phyloP scores from a whole-genome alignment of 2,113 vertebrate genomes.

The Dipodomys merriami region DNA sequence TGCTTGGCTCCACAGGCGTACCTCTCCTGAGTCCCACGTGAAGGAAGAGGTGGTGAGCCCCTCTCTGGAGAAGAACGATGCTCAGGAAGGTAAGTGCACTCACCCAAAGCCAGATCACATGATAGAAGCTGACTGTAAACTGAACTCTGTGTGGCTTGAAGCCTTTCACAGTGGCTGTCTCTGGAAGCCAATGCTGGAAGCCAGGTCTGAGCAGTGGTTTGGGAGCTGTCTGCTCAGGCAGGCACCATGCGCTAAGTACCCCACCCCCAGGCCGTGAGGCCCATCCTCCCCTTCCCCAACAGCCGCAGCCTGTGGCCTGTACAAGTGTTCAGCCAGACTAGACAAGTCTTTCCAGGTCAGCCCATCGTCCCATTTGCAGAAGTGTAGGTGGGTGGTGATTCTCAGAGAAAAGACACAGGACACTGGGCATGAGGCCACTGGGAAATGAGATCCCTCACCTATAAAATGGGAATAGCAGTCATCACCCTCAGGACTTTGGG shows the following conservation, averaged over 20 bases:
- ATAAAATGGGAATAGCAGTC: background rate
- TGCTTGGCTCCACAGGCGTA: background rate
- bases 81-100: background rate
- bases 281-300: too few relatives aligned
- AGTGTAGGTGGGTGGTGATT: background rate
- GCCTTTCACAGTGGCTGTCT: background rate
- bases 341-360: background rate
- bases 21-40: background rate
- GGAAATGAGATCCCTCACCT: background rate
- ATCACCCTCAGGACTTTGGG: background rate
- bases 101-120: background rate
- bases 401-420: background rate
- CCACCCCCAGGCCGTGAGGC: too few relatives aligned
- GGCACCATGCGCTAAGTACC: too few relatives aligned
- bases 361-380: background rate
- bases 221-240: background rate
- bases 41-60: background rate
- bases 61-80: background rate
- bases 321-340: background rate
- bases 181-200: background rate
- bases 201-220: background rate
- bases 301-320: too few relatives aligned
- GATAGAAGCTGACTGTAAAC: background rate
- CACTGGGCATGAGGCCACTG: background rate
- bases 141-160: background rate